Conservation (phyloP, 2,797 vertebrate genomes). For the Discoglossus pictus region DNA sequence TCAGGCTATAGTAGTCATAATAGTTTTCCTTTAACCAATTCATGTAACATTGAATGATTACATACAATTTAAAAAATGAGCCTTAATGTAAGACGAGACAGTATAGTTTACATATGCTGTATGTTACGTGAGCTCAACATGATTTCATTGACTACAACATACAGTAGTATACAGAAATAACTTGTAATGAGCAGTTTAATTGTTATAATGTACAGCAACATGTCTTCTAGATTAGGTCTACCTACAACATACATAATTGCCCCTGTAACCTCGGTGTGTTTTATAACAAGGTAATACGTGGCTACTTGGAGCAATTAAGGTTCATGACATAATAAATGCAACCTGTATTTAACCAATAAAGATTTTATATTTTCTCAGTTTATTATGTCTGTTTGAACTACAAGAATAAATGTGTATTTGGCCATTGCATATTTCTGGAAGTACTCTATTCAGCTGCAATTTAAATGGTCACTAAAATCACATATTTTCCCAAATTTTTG, state of each 20-base stretch:
- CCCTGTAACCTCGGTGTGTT: not conserved
- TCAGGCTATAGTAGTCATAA: conserved; percentile 27
- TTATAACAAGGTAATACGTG: conserved; percentile 1
- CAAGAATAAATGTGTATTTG: too few species aligned
- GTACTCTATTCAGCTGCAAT: too few species aligned
- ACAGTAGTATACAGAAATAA: not conserved
- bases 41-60: conserved; percentile 33
- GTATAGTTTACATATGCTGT: conserved; percentile 30
- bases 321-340: too few species aligned
- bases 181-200: not conserved
- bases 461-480: too few species aligned
- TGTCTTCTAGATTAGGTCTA: too few species aligned
- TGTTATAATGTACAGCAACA: not conserved
- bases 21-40: conserved; percentile 34
- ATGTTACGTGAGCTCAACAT: conserved; percentile 11
- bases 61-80: conserved; percentile 16
- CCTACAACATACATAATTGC: conserved; percentile 2
- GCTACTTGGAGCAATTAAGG: not conserved
- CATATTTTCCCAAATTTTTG: too few species aligned
- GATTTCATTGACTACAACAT: conserved; percentile 6
- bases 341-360: too few species aligned
- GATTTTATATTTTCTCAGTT: too few species aligned
- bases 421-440: too few species aligned
- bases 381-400: too few species aligned
- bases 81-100: conserved; percentile 6